phyloP scores from a whole-genome alignment of 2,113 vertebrate species.

The Empidonax traillii region DNA sequence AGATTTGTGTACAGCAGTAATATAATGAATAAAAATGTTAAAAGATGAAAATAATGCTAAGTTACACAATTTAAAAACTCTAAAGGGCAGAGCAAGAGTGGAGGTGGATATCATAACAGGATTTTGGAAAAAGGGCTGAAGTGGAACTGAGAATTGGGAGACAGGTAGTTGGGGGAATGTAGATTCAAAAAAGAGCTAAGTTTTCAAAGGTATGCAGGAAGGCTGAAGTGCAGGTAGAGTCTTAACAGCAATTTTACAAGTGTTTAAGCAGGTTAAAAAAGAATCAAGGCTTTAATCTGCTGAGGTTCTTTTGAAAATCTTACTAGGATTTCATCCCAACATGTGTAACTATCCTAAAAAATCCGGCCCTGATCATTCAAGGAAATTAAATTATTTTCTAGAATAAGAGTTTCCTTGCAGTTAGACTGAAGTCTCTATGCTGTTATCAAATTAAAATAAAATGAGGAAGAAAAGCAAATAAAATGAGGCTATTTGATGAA shows the following conservation, averaged over 20 bases:
- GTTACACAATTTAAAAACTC: neutral
- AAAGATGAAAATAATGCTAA: constrained; percentile 2
- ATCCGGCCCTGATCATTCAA: neutral
- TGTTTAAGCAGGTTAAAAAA: constrained; percentile 17
- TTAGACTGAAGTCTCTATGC: neutral
- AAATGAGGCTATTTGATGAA: constrained; percentile 12
- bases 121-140: neutral
- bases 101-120: neutral
- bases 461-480: neutral
- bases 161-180: neutral
- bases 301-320: neutral
- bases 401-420: neutral
- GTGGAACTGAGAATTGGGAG: neutral
- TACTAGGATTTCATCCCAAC: neutral
- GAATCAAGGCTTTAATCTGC: neutral
- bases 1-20: neutral
- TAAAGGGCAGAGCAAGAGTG: neutral
- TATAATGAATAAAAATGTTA: neutral
- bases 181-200: neutral
- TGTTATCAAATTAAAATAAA: constrained; percentile 40
- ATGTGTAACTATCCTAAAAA: constrained; percentile 8
- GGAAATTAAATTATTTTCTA: constrained; percentile 23
- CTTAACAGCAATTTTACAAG: neutral
- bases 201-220: neutral
- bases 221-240: neutral